Conservation (phyloP, 1,140 invertebrate species). For the Leptoteleia sp. region DNA sequence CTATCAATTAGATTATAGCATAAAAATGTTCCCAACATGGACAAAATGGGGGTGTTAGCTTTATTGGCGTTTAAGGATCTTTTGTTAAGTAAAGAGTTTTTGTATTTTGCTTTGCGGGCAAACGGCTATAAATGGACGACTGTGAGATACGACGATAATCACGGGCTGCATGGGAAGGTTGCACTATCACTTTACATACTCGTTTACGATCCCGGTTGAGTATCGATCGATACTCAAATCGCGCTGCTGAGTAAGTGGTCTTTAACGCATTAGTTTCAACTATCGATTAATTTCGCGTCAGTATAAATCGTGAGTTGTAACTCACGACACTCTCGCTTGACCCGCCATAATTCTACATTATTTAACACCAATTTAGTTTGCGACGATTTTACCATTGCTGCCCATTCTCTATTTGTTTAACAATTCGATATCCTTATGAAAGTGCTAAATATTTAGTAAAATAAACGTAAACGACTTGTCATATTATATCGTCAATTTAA, state of each 20-base stretch:
- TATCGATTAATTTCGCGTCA: slow-evolving; percentile 61
- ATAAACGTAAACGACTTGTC: too few species aligned
- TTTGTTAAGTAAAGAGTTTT: slow-evolving; percentile 21
- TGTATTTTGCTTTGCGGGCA: slow-evolving; percentile 18
- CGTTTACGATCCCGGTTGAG: slow-evolving; percentile 61
- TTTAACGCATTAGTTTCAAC: slow-evolving; percentile 64
- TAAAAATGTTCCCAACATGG: too few species aligned
- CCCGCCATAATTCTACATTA: slow-evolving; percentile 62
- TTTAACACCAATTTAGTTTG: slow-evolving; percentile 38
- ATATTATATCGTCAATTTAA: too few species aligned
- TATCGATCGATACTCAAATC: slow-evolving; percentile 56
- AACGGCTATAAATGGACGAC: slow-evolving; percentile 48
- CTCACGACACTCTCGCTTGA: slow-evolving; percentile 58
- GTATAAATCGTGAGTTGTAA: slow-evolving; percentile 65
- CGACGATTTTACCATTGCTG: slow-evolving; percentile 33
- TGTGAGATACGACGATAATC: slow-evolving; percentile 57
- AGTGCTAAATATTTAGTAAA: too few species aligned
- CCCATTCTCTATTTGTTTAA: slow-evolving; percentile 42
- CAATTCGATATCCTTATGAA: too few species aligned
- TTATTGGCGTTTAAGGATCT: too few species aligned
- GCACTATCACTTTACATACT: slow-evolving; percentile 63
- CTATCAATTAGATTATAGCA: too few species aligned
- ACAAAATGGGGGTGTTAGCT: too few species aligned
- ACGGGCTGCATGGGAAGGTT: slow-evolving; percentile 32
- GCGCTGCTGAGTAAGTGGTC: slow-evolving; percentile 59